Conservation (phyloP, 1,140 invertebrate genomes). For the Zaprionus capensis region DNA sequence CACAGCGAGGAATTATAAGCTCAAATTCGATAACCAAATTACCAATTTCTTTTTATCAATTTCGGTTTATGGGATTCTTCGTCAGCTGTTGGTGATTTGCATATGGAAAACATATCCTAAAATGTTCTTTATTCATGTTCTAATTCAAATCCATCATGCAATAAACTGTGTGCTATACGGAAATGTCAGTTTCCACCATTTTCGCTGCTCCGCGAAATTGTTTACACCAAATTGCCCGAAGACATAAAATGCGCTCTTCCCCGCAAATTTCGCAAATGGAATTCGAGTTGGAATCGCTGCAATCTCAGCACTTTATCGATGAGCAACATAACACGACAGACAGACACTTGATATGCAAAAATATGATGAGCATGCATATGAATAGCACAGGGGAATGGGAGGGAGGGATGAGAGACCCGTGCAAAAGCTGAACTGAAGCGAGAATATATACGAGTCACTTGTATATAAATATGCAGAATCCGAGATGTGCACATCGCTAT, state of each 20-base stretch:
- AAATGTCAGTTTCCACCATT: constrained; percentile 5
- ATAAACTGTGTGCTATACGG: not conserved
- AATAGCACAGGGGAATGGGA: constrained; percentile 19
- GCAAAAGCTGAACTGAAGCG: constrained; percentile 65
- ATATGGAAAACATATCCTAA: not conserved
- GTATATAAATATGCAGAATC: constrained; percentile 63
- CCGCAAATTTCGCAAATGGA: constrained; percentile 16
- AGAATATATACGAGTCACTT: constrained; percentile 46
- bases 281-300: constrained; percentile 46
- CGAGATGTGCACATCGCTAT: constrained; percentile 55
- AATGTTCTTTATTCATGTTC: not conserved
- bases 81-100: not conserved
- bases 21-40: not conserved
- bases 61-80: not conserved
- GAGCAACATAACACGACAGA: constrained; percentile 34
- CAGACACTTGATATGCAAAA: constrained; percentile 62
- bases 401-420: constrained; percentile 42
- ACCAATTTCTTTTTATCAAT: not conserved
- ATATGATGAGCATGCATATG: constrained; percentile 71
- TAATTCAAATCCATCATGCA: not conserved
- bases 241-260: not conserved
- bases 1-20: not conserved
- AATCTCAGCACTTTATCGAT: constrained; percentile 55
- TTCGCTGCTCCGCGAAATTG: constrained; percentile 21
- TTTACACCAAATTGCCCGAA: constrained; percentile 31